Conservation (phyloP, 2,113 vertebrate genomes). For the Cyprinodon tularosa region DNA sequence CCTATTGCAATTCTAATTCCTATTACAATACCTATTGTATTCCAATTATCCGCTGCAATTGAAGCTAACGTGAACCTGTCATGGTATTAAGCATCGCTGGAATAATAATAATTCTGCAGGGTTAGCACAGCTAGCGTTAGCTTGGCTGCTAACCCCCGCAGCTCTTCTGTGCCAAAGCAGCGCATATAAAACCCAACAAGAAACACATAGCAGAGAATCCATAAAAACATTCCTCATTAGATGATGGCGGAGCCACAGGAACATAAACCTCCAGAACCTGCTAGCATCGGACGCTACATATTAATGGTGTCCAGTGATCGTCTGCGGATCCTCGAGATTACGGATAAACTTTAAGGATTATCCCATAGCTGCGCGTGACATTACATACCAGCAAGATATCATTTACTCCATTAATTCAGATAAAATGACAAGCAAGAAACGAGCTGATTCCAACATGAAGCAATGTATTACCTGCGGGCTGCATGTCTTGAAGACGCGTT, state of each 20-base stretch:
- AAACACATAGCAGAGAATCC: too few relatives aligned
- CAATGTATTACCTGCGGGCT: constrained; percentile 44
- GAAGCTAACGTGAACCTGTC: not conserved
- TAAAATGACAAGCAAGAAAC: not conserved
- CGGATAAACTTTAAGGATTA: not conserved
- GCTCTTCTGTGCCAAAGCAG: too few relatives aligned
- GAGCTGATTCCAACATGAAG: not conserved
- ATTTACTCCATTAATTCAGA: not conserved
- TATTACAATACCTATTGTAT: not conserved
- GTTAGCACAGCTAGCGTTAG: constrained; percentile 59
- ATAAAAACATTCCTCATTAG: not conserved
- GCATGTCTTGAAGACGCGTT: constrained; percentile 65
- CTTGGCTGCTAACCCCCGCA: constrained; percentile 28
- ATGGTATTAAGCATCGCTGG: not conserved
- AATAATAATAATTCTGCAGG: constrained; percentile 29
- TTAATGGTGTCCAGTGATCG: constrained; percentile 8
- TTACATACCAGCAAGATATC: not conserved
- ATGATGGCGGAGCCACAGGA: not conserved
- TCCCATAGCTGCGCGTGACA: too few relatives aligned
- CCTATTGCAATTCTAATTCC: not conserved
- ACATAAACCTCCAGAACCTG: constrained; percentile 1
- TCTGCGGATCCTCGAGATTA: constrained; percentile 21
- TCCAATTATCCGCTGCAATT: not conserved
- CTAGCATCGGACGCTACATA: constrained; percentile 17
- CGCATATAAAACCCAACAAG: too few relatives aligned